Conservation (phyloP, 92 coral and sea anemone genomes). For the Zoanthus sociatus region DNA sequence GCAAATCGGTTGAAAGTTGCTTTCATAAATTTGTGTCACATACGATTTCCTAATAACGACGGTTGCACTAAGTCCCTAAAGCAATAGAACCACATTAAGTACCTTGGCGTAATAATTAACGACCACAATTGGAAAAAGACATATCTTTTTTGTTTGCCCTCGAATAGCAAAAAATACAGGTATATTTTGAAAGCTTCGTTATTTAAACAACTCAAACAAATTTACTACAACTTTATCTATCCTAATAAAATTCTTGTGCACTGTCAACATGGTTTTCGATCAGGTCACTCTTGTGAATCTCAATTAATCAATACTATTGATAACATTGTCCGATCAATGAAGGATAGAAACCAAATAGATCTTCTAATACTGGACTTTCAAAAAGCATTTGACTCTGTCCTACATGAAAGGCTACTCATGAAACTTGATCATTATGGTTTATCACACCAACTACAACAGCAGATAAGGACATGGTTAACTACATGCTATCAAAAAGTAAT, state of each 20-base stretch:
- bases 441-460: not conserved
- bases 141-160: no score
- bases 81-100: no score
- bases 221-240: no score
- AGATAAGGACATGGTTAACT: slow-evolving; percentile 61
- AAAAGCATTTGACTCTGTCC: not conserved
- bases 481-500: slow-evolving; percentile 53
- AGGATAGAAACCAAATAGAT: not conserved
- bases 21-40: no score
- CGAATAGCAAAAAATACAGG: no score
- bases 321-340: not conserved
- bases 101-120: no score
- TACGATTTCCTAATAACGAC: no score
- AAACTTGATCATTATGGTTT: not conserved
- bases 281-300: slow-evolving; percentile 55
- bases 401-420: not conserved
- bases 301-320: slow-evolving; percentile 29
- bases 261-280: slow-evolving; percentile 58
- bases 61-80: no score
- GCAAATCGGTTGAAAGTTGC: no score
- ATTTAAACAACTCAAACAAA: no score
- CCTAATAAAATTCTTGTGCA: not conserved
- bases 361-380: not conserved
- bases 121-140: no score
- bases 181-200: no score